These are phyloP conservation scores for Mya arenaria DNA, from an alignment of 1,140 invertebrate genomes.

Conservation along the genomic window DNA sequence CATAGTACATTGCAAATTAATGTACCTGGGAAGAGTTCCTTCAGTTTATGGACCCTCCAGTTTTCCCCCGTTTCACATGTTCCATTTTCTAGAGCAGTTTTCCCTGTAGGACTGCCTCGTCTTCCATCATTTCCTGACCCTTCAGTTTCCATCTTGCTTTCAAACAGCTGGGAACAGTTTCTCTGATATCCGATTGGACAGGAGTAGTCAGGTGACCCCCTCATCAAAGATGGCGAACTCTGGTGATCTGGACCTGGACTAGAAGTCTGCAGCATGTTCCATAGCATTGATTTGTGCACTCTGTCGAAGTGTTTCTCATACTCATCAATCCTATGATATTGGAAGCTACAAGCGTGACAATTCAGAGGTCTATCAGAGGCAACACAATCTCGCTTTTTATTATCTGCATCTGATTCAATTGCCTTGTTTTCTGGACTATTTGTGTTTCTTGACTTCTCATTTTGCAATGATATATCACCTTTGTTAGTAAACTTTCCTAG, in stretches of 20 bases:
- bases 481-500: background rate
- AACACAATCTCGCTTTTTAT: no score
- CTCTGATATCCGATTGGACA: no score
- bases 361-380: slow-evolving; percentile 2
- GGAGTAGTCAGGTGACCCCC: no score
- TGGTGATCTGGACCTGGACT: no score
- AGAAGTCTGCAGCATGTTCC: background rate
- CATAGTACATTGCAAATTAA: background rate
- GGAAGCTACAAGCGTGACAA: slow-evolving; percentile 58
- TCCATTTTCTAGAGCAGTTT: background rate
- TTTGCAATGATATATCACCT: background rate
- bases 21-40: slow-evolving; percentile 68
- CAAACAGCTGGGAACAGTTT: no score
- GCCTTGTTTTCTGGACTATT: background rate
- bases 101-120: background rate
- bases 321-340: slow-evolving; percentile 56
- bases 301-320: slow-evolving; percentile 47
- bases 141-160: no score
- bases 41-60: slow-evolving; percentile 72
- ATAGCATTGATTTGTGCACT: slow-evolving; percentile 22
- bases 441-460: background rate
- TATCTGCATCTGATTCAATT: no score
- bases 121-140: slow-evolving; percentile 34
- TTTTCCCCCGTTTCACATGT: slow-evolving; percentile 62
- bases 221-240: no score